A percentile compares a stretch with the other conserved stretches of the same genome.
Evolutionary conservation across 2,113 vertebrate species (phyloP).

Genomic region (Poecile atricapillus): DNA sequence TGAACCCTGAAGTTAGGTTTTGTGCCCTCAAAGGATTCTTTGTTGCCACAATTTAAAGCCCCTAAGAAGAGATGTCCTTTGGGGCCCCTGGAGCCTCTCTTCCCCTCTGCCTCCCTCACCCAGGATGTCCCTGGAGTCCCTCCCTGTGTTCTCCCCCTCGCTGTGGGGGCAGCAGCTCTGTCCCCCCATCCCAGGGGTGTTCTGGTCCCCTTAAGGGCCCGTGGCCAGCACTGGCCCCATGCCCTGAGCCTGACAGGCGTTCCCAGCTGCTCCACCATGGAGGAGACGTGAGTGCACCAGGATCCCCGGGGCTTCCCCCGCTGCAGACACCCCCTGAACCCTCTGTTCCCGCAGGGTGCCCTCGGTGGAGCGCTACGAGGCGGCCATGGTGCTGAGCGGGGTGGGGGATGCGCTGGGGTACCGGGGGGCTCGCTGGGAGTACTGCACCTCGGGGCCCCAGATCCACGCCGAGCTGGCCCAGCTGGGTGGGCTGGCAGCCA

Average conservation of each 20-base stretch:
- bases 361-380: constrained; percentile 62
- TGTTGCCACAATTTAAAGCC: neutral
- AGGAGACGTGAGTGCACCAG: neutral
- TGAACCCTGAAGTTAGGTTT: neutral
- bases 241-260: neutral
- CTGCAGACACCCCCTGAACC: neutral
- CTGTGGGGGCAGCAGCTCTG: neutral
- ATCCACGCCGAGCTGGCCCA: constrained; percentile 79
- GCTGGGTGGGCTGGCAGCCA: constrained; percentile 74
- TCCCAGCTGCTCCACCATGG: neutral
- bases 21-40: neutral
- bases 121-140: too few species aligned
- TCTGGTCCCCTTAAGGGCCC: neutral
- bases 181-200: neutral
- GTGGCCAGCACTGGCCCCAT: neutral
- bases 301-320: fast-evolving
- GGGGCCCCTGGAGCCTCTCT: neutral
- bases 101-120: neutral
- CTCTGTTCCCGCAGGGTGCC: neutral
- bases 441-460: constrained; percentile 75
- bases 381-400: constrained; percentile 81
- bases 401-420: constrained; percentile 82
- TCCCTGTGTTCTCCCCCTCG: neutral
- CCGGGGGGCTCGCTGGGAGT: constrained; percentile 80
- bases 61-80: neutral